Percentiles rank a stretch among this genome's conserved stretches.
Conservation (phyloP, 2,113 vertebrate species). For the Nesospiza acunhae region DNA sequence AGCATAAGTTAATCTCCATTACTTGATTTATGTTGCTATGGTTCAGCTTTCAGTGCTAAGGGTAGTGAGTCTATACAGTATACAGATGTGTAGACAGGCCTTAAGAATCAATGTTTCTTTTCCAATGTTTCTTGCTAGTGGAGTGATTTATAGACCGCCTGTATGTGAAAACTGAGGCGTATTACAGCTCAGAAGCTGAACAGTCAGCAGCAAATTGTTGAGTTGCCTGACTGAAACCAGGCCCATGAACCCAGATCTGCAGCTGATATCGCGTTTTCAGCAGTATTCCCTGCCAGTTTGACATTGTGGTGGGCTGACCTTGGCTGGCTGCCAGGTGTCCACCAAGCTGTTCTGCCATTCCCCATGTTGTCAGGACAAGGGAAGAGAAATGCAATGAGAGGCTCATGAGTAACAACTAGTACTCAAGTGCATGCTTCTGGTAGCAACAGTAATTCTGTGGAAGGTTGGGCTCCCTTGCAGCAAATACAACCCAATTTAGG, state of each 20-base stretch:
- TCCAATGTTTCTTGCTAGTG: background rate
- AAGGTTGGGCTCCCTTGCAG: background rate
- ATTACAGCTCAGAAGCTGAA: background rate
- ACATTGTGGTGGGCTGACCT: background rate
- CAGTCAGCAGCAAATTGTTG: background rate
- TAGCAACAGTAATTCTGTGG: background rate
- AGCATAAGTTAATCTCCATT: background rate
- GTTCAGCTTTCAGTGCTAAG: background rate
- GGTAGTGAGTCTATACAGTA: background rate
- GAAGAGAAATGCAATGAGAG: background rate
- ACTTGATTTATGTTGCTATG: background rate
- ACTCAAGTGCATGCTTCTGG: background rate
- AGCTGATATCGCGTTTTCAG: background rate
- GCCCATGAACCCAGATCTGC: background rate
- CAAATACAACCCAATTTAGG: background rate
- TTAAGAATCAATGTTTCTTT: background rate
- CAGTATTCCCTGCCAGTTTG: background rate
- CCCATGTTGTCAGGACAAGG: background rate
- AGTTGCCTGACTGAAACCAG: background rate
- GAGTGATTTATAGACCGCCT: background rate
- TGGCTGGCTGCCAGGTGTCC: background rate
- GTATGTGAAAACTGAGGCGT: background rate
- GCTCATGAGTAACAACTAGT: background rate
- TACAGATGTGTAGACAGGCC: background rate
- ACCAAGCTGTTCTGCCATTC: background rate